Conservation (phyloP, 2,113 vertebrate species). For the Hemiscyllium ocellatum region DNA sequence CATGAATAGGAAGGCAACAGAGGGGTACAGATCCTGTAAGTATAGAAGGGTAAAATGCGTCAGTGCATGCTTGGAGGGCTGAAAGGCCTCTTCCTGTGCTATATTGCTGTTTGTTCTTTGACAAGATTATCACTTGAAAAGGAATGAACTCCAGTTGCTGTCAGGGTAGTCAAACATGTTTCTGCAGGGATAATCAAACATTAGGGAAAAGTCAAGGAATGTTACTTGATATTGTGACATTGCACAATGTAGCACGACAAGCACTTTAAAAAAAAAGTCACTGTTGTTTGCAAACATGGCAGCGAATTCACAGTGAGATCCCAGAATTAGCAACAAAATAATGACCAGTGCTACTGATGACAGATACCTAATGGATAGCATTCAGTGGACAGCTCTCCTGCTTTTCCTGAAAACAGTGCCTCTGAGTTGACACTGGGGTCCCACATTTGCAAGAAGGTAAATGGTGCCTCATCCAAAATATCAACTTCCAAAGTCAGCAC, state of each 20-base stretch:
- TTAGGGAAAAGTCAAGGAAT: neutral
- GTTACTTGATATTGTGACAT: too few relatives aligned
- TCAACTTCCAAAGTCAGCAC: neutral
- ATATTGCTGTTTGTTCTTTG: too few relatives aligned
- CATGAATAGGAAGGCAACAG: too few relatives aligned
- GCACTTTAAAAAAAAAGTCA: neutral
- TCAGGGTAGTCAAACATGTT: neutral
- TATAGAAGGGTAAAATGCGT: too few relatives aligned
- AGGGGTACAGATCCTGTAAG: too few relatives aligned
- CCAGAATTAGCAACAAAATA: neutral
- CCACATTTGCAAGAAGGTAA: neutral
- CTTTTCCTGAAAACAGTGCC: neutral
- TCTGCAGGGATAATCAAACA: neutral
- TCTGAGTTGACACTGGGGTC: neutral
- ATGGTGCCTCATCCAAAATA: neutral
- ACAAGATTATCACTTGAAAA: neutral
- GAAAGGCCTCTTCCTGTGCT: too few relatives aligned
- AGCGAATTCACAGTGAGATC: neutral
- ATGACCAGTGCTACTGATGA: neutral
- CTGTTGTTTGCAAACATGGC: neutral
- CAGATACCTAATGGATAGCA: neutral
- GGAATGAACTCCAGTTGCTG: neutral
- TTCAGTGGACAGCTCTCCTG: neutral
- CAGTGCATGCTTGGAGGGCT: too few relatives aligned
- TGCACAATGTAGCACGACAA: neutral